Evolutionary conservation across 2,888 invertebrate species (phyloP), one percentile per base, ranked within the genome.

Genomic region (Ommatoiulus sabulosus): DNA sequence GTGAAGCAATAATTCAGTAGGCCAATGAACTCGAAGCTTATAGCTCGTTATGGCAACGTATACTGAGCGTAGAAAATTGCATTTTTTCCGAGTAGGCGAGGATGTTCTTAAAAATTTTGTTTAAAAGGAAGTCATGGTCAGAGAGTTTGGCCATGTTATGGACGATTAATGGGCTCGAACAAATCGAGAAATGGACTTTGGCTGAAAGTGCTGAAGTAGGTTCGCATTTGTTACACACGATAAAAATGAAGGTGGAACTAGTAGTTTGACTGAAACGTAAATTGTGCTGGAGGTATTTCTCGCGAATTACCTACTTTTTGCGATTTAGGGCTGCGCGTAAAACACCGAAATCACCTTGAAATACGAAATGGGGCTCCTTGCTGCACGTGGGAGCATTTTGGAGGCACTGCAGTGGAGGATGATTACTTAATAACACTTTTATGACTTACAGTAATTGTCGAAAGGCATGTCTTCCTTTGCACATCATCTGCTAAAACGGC

Each of bases 171-270:
- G 80, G 80, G 24, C 80, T 35, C 24, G 80, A 80, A 80, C 12
- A 80, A 80, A 80, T 80, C 80, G 80, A 80, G 80, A 80, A 80
- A 80, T 35, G 80, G 80, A 80, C 80, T 80, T 80, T 80, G 80
- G 35, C 12, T 12, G 80, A 80, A 80, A 80, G 80, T 80, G 80
- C 80, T 10, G 12, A 35, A 12, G 35, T 80, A n/a, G 72, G n/a
- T 24, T 24, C 80, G 20, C 80, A 80, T 80, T 24, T 20, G 80
- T 80, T 80, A 80, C 80, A 35, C 80, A 20, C 80, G 80, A 80
- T 80, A 80, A 80, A 80, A 35, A 80, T 35, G 80, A 80, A 80
- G 80, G 80, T 80, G 35, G 24, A 80, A 35, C 35, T 80, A 35
- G 35, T 80, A 80, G 35, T 35, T 35, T 80, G 80, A 8, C 80